phyloP scores from a whole-genome alignment of 2,888 invertebrate species.

The Pseudococcus jackbeardsleyi region DNA sequence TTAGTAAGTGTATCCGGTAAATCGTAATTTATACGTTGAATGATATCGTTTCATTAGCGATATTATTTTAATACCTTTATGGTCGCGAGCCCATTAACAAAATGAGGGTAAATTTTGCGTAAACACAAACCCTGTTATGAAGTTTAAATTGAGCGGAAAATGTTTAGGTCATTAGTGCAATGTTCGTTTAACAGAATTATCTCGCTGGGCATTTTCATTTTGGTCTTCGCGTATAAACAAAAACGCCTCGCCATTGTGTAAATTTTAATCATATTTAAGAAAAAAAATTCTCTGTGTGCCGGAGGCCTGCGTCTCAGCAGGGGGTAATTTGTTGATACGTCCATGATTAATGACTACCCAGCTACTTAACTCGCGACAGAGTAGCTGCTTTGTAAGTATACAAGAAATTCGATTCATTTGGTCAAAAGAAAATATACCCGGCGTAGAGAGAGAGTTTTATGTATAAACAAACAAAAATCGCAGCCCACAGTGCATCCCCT shows the following conservation, averaged over 20 bases:
- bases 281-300: not conserved
- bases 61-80: conserved; percentile 52
- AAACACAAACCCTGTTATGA: conserved; percentile 46
- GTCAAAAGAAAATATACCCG: not conserved
- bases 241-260: conserved; percentile 23
- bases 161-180: conserved; percentile 53
- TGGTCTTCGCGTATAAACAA: not conserved
- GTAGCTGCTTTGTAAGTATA: not conserved
- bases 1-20: conserved; percentile 34
- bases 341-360: conserved; percentile 29
- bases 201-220: conserved; percentile 31
- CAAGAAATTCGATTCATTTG: conserved; percentile 26
- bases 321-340: conserved; percentile 16
- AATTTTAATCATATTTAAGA: conserved; percentile 22
- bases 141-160: conserved; percentile 56
- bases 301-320: not conserved
- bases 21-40: conserved; percentile 51
- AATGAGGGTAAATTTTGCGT: conserved; percentile 54
- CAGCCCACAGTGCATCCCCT: not conserved
- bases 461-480: conserved; percentile 21
- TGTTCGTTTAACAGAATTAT: conserved; percentile 44
- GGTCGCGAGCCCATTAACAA: conserved; percentile 50
- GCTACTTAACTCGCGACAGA: conserved; percentile 3
- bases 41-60: conserved; percentile 53
- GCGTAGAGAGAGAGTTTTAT: not conserved